Conservation (phyloP, 2,113 vertebrate genomes). For the Neolamprologus caudopunctatus region DNA sequence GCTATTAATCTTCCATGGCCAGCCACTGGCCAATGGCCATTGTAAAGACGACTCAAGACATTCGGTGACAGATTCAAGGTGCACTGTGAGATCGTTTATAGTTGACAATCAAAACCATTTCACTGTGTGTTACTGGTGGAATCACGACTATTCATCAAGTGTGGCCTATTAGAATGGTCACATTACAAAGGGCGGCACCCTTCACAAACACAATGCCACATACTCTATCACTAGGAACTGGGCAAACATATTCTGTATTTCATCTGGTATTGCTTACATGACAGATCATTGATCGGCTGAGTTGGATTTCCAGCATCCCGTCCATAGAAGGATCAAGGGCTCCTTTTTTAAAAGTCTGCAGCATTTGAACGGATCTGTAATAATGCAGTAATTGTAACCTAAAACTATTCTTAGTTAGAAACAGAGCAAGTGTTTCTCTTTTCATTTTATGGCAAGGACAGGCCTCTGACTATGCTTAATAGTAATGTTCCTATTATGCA, state of each 20-base stretch:
- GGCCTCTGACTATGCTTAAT: conserved; percentile 33
- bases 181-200: conserved; percentile 36
- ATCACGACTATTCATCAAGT: conserved; percentile 42
- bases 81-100: not conserved
- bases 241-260: conserved; percentile 37
- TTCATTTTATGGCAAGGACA: conserved; percentile 49
- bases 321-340: not conserved
- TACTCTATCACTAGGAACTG: conserved; percentile 11
- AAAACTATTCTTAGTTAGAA: conserved; percentile 29
- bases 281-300: conserved; percentile 47
- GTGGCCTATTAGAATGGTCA: conserved; percentile 42
- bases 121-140: conserved; percentile 36
- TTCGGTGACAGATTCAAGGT: conserved; percentile 35
- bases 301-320: conserved; percentile 23
- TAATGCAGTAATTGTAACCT: conserved; percentile 16
- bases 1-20: conserved; percentile 51
- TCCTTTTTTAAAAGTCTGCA: not conserved
- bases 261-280: conserved; percentile 51
- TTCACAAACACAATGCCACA: conserved; percentile 23
- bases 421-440: not conserved
- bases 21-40: conserved; percentile 18
- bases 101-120: conserved; percentile 34
- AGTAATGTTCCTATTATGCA: conserved; percentile 56
- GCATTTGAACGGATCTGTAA: not conserved
- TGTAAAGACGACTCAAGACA: not conserved